A percentile compares a stretch with the other conserved stretches of the same genome.
phyloP scores from a whole-genome alignment of 1,140 invertebrate genomes.

The Neocloeon triangulifer region DNA sequence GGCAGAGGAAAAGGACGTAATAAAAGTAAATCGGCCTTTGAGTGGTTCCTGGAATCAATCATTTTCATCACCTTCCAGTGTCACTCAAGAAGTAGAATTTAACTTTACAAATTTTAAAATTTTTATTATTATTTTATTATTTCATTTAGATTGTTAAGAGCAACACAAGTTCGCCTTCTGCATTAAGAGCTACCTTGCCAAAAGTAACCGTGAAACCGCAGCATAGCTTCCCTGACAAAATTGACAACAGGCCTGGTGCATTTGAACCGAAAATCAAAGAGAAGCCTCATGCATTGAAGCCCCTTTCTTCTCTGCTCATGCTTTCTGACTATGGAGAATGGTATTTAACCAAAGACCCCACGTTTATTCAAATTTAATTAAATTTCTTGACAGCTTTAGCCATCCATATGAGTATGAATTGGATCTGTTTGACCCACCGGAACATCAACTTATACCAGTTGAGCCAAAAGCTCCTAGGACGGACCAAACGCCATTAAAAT shows the following conservation, averaged over 20 bases:
- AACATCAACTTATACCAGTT: conserved; percentile 20
- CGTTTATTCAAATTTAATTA: conserved; percentile 11
- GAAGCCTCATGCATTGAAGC: conserved; percentile 74
- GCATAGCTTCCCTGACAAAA: conserved; percentile 57
- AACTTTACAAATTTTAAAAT: conserved; percentile 3
- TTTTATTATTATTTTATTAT: too few relatives aligned
- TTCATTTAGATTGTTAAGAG: too few relatives aligned
- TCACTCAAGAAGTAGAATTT: background rate
- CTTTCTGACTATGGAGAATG: conserved; percentile 31
- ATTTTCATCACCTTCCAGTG: background rate
- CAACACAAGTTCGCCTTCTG: conserved; percentile 8
- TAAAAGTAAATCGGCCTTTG: conserved; percentile 12
- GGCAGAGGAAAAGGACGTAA: conserved; percentile 19
- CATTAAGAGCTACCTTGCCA: conserved; percentile 38
- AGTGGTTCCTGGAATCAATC: conserved; percentile 30
- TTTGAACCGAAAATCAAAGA: conserved; percentile 65
- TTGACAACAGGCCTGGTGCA: conserved; percentile 55
- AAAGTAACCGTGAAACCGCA: conserved; percentile 65
- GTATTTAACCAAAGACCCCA: conserved; percentile 12
- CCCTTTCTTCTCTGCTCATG: conserved; percentile 45
- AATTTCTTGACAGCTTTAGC: conserved; percentile 28
- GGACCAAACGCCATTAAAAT: conserved; percentile 37
- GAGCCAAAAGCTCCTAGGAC: conserved; percentile 21
- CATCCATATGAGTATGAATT: conserved; percentile 86
- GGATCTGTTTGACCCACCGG: conserved; percentile 33